Evolutionary conservation across 2,113 vertebrate genomes (phyloP).

Genomic region (Stigmatopora nigra): DNA sequence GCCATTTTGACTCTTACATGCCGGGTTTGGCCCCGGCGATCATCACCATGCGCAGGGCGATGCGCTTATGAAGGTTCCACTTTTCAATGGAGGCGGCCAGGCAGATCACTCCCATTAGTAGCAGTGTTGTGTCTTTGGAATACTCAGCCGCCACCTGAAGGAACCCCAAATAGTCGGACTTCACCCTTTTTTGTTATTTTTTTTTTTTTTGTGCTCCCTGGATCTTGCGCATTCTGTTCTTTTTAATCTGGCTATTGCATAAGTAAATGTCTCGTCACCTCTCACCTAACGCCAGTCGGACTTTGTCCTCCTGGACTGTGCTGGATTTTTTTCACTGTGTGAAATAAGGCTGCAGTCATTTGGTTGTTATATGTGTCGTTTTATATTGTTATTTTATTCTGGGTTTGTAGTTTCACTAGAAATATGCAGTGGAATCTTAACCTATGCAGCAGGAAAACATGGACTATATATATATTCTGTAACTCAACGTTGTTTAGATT

Average conservation of each 20-base stretch:
- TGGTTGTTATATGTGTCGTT: too few species aligned
- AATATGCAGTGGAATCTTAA: too few species aligned
- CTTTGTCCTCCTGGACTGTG: slow-evolving; percentile 6
- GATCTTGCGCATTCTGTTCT: slow-evolving; percentile 33
- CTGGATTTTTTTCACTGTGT: background rate
- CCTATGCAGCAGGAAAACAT: too few species aligned
- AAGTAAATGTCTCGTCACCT: slow-evolving; percentile 32
- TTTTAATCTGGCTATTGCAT: slow-evolving; percentile 47
- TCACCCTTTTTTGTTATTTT: slow-evolving; percentile 9
- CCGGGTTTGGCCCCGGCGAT: slow-evolving; percentile 94
- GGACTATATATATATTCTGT: too few species aligned
- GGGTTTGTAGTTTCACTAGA: too few species aligned
- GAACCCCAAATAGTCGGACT: slow-evolving; percentile 12
- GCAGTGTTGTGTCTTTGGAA: slow-evolving; percentile 93
- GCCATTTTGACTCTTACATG: slow-evolving; percentile 75
- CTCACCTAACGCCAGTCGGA: slow-evolving; percentile 32
- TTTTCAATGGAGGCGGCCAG: slow-evolving; percentile 95
- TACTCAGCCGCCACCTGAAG: slow-evolving; percentile 90
- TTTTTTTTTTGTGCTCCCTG: slow-evolving; percentile 9
- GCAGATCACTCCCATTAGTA: slow-evolving; percentile 95
- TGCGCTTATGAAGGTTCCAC: slow-evolving; percentile 94
- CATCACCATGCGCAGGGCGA: slow-evolving; percentile 94
- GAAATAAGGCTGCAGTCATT: background rate
- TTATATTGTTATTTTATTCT: too few species aligned
- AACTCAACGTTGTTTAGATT: too few species aligned